Evolutionary conservation across 2,113 vertebrate species (phyloP).

Genomic region (Cromileptes altivelis): DNA sequence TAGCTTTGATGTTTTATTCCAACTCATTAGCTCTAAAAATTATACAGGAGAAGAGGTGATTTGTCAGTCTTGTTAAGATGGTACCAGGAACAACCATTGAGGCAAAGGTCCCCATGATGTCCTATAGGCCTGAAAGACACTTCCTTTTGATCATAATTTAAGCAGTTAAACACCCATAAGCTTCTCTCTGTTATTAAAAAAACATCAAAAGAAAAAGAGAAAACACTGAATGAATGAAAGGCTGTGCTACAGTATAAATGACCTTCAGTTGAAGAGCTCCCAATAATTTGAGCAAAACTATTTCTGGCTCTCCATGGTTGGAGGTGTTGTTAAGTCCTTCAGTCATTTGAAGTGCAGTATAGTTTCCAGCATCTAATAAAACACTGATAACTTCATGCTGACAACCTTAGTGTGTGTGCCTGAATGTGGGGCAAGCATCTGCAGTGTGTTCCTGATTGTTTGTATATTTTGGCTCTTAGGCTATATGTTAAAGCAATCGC

Average conservation of each 20-base stretch:
- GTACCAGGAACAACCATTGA: background rate
- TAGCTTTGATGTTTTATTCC: background rate
- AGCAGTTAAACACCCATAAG: background rate
- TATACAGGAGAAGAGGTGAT: background rate
- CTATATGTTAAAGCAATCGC: background rate
- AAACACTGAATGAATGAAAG: background rate
- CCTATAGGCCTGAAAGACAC: background rate
- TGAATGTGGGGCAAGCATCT: background rate
- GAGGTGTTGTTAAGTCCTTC: background rate
- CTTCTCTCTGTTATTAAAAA: background rate
- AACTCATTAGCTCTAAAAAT: background rate
- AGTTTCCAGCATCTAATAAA: background rate
- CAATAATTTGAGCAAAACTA: background rate
- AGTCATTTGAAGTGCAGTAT: background rate
- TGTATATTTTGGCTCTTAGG: slow-evolving; percentile 12
- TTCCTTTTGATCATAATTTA: background rate
- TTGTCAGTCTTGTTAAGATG: background rate
- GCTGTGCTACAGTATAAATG: background rate
- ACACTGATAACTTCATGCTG: background rate
- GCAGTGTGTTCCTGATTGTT: slow-evolving; percentile 9
- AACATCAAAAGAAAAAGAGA: background rate
- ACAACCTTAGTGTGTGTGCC: background rate
- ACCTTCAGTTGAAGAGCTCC: background rate
- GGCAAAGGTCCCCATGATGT: background rate
- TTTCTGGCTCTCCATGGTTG: background rate